Evolutionary conservation across 53 echinoderm and acorn worm species (phyloP), one percentile per base, ranked within the genome.

Genomic region (Holothuria scabra): DNA sequence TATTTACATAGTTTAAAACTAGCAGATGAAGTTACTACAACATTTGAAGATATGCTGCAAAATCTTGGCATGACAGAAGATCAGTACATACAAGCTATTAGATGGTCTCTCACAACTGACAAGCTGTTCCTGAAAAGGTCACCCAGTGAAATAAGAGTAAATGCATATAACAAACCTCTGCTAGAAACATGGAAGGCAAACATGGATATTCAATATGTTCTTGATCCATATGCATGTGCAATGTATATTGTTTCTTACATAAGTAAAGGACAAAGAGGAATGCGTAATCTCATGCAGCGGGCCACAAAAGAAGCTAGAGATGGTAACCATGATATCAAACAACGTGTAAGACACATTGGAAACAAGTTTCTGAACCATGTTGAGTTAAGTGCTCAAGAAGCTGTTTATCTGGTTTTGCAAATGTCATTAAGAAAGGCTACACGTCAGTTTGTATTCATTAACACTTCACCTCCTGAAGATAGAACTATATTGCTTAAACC

Each of bases 101-200:
- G 71, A n/a, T 57, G 21, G 28, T 80, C 80, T 24, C 28, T 72
- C 14, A 90, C 49, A 46, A 19, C 55, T 41, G 75, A 66, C 20
- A 90, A 90, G 58, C 46, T 87, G 18, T 74, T 90, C 76, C 56
- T 90, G 55, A 83, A 76, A 57, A 82, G 90, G 41, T 55, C 82
- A n/a, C 86, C 78, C 8, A 20, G 55, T 64, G 90, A 90, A 59
- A 56, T 83, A 1, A 55, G 88, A 61, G 79, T 91, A 4, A 91
- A 91, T 81, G 61, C 33, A 8, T 91, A 88, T 65, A 91, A 91
- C 66, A 62, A 84, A 25, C 58, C 23, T 22, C 34, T 91, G 6
- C 18, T 91, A 48, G 52, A 67, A 81, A 84, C 88, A 12, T 88
- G 91, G 91, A 85, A 88, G 56, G 88, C 91, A 29, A 91, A 91